A percentile compares a stretch with the other conserved stretches of the same genome.
These are phyloP conservation scores for Salarias fasciatus DNA, from an alignment of 2,797 vertebrate species.

Conservation along the genomic window DNA sequence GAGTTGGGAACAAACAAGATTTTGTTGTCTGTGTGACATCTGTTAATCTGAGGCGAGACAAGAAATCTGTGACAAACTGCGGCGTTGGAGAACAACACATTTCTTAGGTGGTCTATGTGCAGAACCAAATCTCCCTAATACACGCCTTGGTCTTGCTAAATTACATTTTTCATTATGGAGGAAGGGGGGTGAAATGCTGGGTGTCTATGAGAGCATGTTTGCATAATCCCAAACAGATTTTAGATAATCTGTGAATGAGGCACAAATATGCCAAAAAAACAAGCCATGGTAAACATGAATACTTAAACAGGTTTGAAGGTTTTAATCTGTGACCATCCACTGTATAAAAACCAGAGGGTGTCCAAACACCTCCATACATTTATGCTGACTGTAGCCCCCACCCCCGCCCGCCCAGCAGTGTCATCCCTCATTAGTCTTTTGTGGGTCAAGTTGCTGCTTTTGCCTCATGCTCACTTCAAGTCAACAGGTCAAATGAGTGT, in stretches of 20 bases:
- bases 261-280: conserved; percentile 68
- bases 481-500: conserved; percentile 6
- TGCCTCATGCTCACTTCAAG: conserved; percentile 65
- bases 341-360: conserved; percentile 30
- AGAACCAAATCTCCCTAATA: conserved; percentile 70
- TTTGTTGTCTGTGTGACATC: conserved; percentile 67
- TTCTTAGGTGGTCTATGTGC: conserved; percentile 68
- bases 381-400: conserved; percentile 26
- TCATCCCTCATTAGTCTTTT: conserved; percentile 51
- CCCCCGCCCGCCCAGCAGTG: conserved; percentile 1
- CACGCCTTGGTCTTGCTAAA: conserved; percentile 62
- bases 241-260: conserved; percentile 77
- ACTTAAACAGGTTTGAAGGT: conserved; percentile 61
- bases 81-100: conserved; percentile 58
- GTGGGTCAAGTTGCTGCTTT: conserved; percentile 37
- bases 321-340: conserved; percentile 54
- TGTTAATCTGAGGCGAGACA: conserved; percentile 77
- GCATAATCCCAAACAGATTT: conserved; percentile 83
- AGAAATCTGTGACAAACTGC: conserved; percentile 66
- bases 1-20: conserved; percentile 10
- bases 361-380: conserved; percentile 52
- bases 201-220: conserved; percentile 54
- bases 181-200: background rate
- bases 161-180: conserved; percentile 72
- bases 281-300: conserved; percentile 67